Conservation (phyloP, 2,888 invertebrate species). For the Apocheima hispidaria region DNA sequence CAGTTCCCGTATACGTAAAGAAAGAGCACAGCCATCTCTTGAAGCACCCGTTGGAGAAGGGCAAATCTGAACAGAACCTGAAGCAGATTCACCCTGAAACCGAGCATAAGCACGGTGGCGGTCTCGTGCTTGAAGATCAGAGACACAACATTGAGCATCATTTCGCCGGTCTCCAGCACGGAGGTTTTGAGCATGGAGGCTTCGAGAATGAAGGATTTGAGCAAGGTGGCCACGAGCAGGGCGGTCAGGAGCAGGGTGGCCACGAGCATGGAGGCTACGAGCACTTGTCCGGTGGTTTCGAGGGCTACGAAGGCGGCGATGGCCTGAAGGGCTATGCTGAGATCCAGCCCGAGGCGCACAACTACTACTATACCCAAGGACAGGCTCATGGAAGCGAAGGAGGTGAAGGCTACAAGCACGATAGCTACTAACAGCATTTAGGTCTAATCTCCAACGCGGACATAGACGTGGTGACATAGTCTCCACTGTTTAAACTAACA, state of each 20-base stretch:
- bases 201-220: conserved; percentile 60
- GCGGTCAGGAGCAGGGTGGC: conserved; percentile 53
- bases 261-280: conserved; percentile 57
- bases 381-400: conserved; percentile 67
- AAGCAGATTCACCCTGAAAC: conserved; percentile 88
- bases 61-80: conserved; percentile 86
- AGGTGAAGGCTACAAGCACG: conserved; percentile 75
- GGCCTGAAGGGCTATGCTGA: conserved; percentile 74
- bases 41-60: conserved; percentile 88
- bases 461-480: conserved; percentile 53
- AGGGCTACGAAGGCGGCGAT: conserved; percentile 70
- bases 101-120: conserved; percentile 85
- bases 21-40: conserved; percentile 88
- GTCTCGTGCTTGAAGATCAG: conserved; percentile 87
- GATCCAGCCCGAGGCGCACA: conserved; percentile 65
- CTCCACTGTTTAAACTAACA: conserved; percentile 46
- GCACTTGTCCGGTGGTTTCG: conserved; percentile 46
- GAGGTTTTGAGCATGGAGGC: conserved; percentile 60
- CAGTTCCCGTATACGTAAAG: conserved; percentile 89
- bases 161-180: conserved; percentile 58
- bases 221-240: conserved; percentile 50
- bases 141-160: conserved; percentile 75
- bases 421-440: conserved; percentile 69
- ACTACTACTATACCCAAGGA: conserved; percentile 65
- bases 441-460: conserved; percentile 54